Evolutionary conservation across 1,140 invertebrate genomes (phyloP).

Genomic region (Homarus americanus): DNA sequence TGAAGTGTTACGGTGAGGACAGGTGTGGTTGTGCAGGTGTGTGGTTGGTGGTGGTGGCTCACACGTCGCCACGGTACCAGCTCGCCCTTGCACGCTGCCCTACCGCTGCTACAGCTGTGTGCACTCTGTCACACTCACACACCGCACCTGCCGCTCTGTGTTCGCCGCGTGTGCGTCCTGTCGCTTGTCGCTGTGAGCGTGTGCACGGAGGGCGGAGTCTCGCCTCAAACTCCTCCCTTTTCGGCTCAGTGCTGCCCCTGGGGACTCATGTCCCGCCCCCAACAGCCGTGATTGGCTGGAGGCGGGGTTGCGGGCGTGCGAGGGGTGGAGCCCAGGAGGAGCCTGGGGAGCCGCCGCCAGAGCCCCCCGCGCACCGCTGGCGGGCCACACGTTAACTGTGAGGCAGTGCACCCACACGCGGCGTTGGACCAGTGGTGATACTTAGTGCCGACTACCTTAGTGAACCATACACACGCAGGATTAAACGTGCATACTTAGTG

Average conservation of each 20-base stretch:
- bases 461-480: slow-evolving; percentile 24
- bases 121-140: neutral
- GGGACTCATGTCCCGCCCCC: slow-evolving; percentile 31
- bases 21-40: neutral
- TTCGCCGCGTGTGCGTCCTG: slow-evolving; percentile 44
- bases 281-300: slow-evolving; percentile 25
- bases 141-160: slow-evolving; percentile 41
- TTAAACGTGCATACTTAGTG: slow-evolving; percentile 36
- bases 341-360: slow-evolving; percentile 65
- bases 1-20: neutral
- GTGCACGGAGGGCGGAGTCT: slow-evolving; percentile 50
- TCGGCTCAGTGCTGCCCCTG: slow-evolving; percentile 41
- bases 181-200: slow-evolving; percentile 29
- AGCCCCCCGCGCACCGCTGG: slow-evolving; percentile 67
- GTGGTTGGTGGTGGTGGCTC: neutral
- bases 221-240: slow-evolving; percentile 19
- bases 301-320: slow-evolving; percentile 26
- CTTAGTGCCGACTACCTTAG: slow-evolving; percentile 30
- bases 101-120: slow-evolving; percentile 9
- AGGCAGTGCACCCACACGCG: slow-evolving; percentile 65
- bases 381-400: slow-evolving; percentile 66
- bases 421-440: slow-evolving; percentile 31
- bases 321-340: slow-evolving; percentile 48
- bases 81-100: slow-evolving; percentile 38
- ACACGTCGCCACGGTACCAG: slow-evolving; percentile 26